Percentiles rank a stretch among this genome's conserved stretches.
These are phyloP conservation scores for Pempheris klunzingeri DNA, from an alignment of 2,797 vertebrate genomes.

Conservation along the genomic window DNA sequence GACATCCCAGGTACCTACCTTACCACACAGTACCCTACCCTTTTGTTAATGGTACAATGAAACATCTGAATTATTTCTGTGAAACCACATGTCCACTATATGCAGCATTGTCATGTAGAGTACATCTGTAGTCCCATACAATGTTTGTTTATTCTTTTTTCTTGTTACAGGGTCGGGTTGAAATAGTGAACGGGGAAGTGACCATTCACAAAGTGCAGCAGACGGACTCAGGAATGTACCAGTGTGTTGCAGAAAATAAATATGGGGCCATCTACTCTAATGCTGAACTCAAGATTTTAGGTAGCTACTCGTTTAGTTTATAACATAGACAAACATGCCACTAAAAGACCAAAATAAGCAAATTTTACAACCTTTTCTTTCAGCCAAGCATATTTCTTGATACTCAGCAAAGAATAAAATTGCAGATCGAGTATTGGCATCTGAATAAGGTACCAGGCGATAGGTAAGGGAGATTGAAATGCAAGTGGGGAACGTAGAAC, in stretches of 20 bases:
- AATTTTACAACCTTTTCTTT: conserved; percentile 36
- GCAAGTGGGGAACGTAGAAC: conserved; percentile 57
- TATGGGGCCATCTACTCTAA: conserved; percentile 92
- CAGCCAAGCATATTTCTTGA: conserved; percentile 26
- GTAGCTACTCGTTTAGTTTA: conserved; percentile 57
- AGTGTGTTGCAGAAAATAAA: conserved; percentile 96
- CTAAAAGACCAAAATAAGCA: background rate
- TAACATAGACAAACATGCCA: background rate
- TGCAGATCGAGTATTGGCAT: conserved; percentile 49
- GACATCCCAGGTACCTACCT: conserved; percentile 80
- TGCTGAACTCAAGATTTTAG: conserved; percentile 93
- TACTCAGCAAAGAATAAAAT: conserved; percentile 29
- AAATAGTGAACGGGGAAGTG: conserved; percentile 91
- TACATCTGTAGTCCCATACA: conserved; percentile 1
- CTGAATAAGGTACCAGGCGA: conserved; percentile 55
- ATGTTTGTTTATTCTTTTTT: conserved; percentile 35
- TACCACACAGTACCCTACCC: conserved; percentile 8
- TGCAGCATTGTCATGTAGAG: conserved; percentile 1
- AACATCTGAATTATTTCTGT: conserved; percentile 47
- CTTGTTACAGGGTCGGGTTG: conserved; percentile 88
- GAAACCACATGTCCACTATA: background rate
- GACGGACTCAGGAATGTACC: conserved; percentile 96
- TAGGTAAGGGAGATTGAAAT: conserved; percentile 71
- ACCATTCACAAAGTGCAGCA: conserved; percentile 90
- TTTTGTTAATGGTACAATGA: conserved; percentile 37